Conservation (phyloP, 2,888 invertebrate species). For the Zaprionus bogoriensis region DNA sequence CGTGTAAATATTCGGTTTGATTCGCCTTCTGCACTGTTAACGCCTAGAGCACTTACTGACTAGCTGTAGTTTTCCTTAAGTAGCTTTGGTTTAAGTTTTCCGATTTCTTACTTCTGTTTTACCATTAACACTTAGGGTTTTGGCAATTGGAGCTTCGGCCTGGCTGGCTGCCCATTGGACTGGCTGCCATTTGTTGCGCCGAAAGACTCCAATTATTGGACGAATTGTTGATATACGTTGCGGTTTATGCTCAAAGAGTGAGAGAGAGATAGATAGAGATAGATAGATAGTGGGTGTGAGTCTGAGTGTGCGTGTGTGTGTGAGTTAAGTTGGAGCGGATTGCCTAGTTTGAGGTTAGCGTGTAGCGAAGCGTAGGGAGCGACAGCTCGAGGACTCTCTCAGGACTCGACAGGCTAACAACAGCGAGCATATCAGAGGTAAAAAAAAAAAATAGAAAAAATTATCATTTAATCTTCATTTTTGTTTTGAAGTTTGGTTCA, state of each 20-base stretch:
- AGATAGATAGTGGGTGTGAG: conserved; percentile 4
- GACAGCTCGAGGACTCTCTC: neutral
- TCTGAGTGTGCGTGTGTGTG: conserved; percentile 18
- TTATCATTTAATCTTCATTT: too few species aligned
- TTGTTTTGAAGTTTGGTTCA: too few species aligned
- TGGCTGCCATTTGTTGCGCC: conserved; percentile 64
- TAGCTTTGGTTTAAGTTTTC: conserved; percentile 51
- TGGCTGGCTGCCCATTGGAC: conserved; percentile 25
- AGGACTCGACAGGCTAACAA: too few species aligned
- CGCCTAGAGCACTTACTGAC: conserved; percentile 43
- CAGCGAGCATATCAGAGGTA: too few species aligned
- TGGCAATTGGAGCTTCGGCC: conserved; percentile 66
- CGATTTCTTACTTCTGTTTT: conserved; percentile 34
- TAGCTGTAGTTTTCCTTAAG: conserved; percentile 45
- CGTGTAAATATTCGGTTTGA: conserved; percentile 58
- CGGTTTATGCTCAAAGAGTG: conserved; percentile 75
- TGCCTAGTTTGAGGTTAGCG: too few species aligned
- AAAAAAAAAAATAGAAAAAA: too few species aligned
- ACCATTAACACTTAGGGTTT: conserved; percentile 69
- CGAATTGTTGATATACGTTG: conserved; percentile 83
- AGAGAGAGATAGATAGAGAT: conserved; percentile 8
- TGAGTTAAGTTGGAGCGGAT: neutral
- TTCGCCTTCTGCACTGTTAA: conserved; percentile 33
- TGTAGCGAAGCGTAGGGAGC: neutral
- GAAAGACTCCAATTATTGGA: conserved; percentile 81